phyloP scores from a whole-genome alignment of 2,797 vertebrate species.

The Adelosebastes latens region DNA sequence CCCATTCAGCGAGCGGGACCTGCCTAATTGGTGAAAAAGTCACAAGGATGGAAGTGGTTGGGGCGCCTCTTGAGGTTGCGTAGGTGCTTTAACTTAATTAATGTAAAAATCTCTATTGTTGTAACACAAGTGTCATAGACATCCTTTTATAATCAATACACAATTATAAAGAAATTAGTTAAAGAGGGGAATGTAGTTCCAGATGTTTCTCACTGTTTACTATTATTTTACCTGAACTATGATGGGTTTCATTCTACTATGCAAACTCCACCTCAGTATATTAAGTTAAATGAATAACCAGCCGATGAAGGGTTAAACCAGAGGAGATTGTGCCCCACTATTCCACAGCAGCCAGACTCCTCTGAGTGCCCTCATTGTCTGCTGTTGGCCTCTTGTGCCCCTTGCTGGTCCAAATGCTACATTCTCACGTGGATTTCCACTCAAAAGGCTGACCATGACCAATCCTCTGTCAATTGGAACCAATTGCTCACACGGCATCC shows the following conservation, averaged over 20 bases:
- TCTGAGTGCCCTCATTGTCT: conserved; percentile 81
- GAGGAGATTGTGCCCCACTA: conserved; percentile 59
- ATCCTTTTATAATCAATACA: neutral
- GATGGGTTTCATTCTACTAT: neutral
- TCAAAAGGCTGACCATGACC: conserved; percentile 83
- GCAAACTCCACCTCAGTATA: conserved; percentile 6
- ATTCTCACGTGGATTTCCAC: conserved; percentile 88
- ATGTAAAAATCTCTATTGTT: conserved; percentile 30
- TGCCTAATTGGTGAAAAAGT: conserved; percentile 81
- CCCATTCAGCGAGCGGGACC: conserved; percentile 63
- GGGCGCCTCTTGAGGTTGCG: conserved; percentile 37
- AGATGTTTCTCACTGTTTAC: neutral
- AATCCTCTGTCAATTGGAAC: conserved; percentile 84
- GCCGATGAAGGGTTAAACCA: conserved; percentile 73
- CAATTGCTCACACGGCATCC: conserved; percentile 83
- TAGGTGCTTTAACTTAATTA: conserved; percentile 48
- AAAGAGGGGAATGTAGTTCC: neutral
- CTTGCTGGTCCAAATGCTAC: conserved; percentile 77
- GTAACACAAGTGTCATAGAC: neutral
- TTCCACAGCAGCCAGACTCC: conserved; percentile 75
- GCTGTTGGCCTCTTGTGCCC: conserved; percentile 76
- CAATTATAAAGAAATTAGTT: neutral
- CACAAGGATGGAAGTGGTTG: conserved; percentile 60
- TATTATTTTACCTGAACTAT: neutral
- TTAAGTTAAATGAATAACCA: conserved; percentile 52